Evolutionary conservation across 2,888 invertebrate species (phyloP), one percentile per base, ranked within the genome.

Genomic region (Rhopalosiphum nymphaeae): DNA sequence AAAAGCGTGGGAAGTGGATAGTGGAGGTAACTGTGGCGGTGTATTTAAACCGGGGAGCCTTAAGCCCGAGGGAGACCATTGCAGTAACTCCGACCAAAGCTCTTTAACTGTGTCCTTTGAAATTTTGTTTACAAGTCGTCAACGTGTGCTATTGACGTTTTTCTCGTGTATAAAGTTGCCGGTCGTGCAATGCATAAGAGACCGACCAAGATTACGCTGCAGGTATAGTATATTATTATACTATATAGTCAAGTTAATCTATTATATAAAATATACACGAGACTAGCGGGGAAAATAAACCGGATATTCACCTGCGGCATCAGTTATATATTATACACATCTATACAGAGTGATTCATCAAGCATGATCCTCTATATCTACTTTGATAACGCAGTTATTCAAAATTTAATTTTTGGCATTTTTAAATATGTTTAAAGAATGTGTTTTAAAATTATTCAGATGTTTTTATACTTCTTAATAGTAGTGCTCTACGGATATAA

Each of bases 91-190:
- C 92, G 29, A 49, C 53, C 67, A 86, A 86, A 89, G 87, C 89
- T 93, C 56, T 88, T 78, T 88, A 53, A 86, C 85, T 29, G 88
- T 89, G 88, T 93, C 88, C 88, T 93, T 89, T 93, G 92, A 93
- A 89, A 92, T 89, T 78, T 91, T 61, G 92, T 93, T 93, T 78
- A 78, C 67, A 53, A 88, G 88, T 89, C 78, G 78, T 78, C 88
- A 42, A 92, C 92, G 26, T 53, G 42, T 53, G 53, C 49, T 92
- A 92, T 92, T 88, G 92, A 92, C 92, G 49, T 92, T 87, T 92
- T 87, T 67, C 92, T 92, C 86, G 29, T 57, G 25, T 91, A 36
- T 21, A 86, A 91, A 57, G 57, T 91, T 91, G 57, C 36, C 85
- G 78, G 26, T 46, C 16, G 10, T n/a, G 36, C 42, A 36, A 25